Evolutionary conservation across 2,113 vertebrate genomes (phyloP), one percentile per base, ranked within the genome.

Genomic region (Dendrocopos noguchii): DNA sequence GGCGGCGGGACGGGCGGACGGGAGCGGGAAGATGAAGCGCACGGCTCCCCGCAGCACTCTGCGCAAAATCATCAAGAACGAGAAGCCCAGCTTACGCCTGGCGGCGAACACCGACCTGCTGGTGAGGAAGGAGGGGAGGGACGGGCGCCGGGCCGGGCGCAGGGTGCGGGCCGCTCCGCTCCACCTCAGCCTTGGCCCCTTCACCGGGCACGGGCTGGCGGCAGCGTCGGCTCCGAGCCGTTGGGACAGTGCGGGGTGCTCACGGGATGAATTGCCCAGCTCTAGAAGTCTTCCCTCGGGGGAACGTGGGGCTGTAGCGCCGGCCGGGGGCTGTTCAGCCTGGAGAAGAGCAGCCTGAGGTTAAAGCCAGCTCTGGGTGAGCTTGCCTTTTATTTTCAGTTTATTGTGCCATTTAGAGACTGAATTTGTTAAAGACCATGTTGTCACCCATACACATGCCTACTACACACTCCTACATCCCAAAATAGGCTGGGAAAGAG

Each of bases 51-150:
- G 98, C 73, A 25, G 57, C 60, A 95, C 96, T 31, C 11, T 98
- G n/a, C 96, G 85, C 92, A 84, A 89, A 7, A 28, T 97, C 8
- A 59, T 98, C 18, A 98, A 95, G 92, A 97, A 55, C 24, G 91
- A 87, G 59, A 97, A 98, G 53, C 97, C 97, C 2, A 73, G 95
- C 8, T 81, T 98, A 1, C 94, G 96, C 6, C 53, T 98, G 50
- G 84, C 95, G 46, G 67, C 77, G 2, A 85, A 95, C 56, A 2
- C 67, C 28, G 98, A 98, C 63, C 66, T 98, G 13, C 89, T 98
- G 98, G 98, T 98, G 96, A 98, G 98, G 47, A 77, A 96, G 95
- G 42, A 56, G 78, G 12, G 27, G 59, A 66, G 63, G 57, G 42
- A 44, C 42, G 28, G 6, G 53, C 3, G 56, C 2, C 46, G 20